Conservation (phyloP, 2,888 invertebrate species). For the Acanthococcus lagerstroemiae region DNA sequence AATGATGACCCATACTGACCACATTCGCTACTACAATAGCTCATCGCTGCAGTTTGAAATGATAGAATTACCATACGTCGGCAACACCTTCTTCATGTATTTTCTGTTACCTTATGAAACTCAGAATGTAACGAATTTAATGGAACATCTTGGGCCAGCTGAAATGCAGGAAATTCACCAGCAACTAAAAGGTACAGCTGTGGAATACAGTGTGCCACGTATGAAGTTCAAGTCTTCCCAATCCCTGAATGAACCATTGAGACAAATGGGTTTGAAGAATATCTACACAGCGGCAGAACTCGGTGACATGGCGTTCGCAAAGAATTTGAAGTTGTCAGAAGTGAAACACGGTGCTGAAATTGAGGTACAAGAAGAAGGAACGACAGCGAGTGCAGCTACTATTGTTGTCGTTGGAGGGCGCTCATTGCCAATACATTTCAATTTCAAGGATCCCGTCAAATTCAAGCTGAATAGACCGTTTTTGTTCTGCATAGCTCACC, state of each 20-base stretch:
- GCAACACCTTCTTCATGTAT: slow-evolving; percentile 43
- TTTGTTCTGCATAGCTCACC: slow-evolving; percentile 44
- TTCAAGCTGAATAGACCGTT: slow-evolving; percentile 45
- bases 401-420: slow-evolving; percentile 39
- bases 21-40: slow-evolving; percentile 50
- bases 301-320: slow-evolving; percentile 33
- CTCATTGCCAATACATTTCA: slow-evolving; percentile 41
- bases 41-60: slow-evolving; percentile 43
- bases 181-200: slow-evolving; percentile 19
- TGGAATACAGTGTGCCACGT: slow-evolving; percentile 1
- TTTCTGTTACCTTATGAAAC: slow-evolving; percentile 43
- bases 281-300: slow-evolving; percentile 60
- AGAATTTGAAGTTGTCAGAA: slow-evolving; percentile 37
- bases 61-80: slow-evolving; percentile 44
- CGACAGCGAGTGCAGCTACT: slow-evolving; percentile 45
- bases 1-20: slow-evolving; percentile 57
- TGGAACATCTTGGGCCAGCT: slow-evolving; percentile 47
- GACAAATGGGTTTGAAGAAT: slow-evolving; percentile 49
- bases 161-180: slow-evolving; percentile 36
- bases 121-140: slow-evolving; percentile 40
- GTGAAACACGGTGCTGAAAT: slow-evolving; percentile 46
- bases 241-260: background rate
- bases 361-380: slow-evolving; percentile 45
- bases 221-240: background rate
- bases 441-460: slow-evolving; percentile 40